Conservation (phyloP, 2,888 invertebrate genomes). For the Spatulosminthurus flaviceps region DNA sequence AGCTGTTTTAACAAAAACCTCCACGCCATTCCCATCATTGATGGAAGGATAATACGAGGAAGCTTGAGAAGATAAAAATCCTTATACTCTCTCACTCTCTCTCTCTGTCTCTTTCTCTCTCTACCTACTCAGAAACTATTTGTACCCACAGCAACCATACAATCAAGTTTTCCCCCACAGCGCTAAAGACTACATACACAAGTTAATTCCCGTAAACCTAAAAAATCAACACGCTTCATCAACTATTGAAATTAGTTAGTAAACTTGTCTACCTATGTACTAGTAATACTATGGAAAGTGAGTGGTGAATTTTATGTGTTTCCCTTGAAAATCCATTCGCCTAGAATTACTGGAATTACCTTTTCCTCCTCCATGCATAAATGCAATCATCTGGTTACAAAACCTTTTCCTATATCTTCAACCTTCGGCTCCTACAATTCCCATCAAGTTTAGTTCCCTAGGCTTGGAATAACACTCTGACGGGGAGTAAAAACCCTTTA, state of each 20-base stretch:
- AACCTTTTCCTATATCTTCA: neutral
- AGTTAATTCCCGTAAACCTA: neutral
- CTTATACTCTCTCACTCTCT: neutral
- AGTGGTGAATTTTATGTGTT: neutral
- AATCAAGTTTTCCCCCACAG: neutral
- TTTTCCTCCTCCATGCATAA: neutral
- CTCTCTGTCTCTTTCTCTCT: neutral
- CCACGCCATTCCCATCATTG: neutral
- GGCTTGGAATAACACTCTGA: neutral
- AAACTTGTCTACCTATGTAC: neutral
- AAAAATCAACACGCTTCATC: conserved; percentile 28
- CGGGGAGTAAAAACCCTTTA: neutral
- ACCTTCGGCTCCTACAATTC: too few species aligned
- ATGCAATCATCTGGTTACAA: neutral
- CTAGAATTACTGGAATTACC: too few species aligned
- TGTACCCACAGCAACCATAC: neutral
- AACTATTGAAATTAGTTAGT: conserved; percentile 35
- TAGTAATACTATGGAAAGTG: neutral
- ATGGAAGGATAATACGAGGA: neutral
- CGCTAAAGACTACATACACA: neutral
- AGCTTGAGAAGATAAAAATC: neutral
- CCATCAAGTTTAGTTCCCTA: too few species aligned
- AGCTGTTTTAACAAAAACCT: neutral
- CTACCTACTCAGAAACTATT: too few species aligned
- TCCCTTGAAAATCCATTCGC: neutral